Evolutionary conservation across 2,797 vertebrate genomes (phyloP).

Genomic region (Glyptemys insculpta): DNA sequence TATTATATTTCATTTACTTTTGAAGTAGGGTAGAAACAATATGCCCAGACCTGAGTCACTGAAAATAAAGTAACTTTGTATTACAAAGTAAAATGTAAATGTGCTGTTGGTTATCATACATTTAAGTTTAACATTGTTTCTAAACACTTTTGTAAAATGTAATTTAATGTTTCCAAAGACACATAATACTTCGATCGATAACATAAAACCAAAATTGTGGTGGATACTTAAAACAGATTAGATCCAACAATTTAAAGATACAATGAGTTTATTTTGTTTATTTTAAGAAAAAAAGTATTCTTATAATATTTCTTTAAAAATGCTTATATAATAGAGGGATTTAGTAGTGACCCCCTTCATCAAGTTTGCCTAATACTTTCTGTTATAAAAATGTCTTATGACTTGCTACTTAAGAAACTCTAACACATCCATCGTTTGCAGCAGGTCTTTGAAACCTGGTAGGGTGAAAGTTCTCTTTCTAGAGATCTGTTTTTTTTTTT

Average conservation of each 20-base stretch:
- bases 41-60: neutral
- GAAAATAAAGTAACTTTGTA: neutral
- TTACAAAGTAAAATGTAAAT: neutral
- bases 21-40: neutral
- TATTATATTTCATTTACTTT: neutral
- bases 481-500: neutral
- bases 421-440: neutral
- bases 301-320: neutral
- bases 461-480: neutral
- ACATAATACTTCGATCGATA: too few relatives aligned
- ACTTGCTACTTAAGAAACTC: neutral
- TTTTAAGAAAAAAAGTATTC: neutral
- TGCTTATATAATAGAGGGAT: rapidly evolving
- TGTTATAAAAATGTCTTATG: neutral
- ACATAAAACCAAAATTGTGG: neutral
- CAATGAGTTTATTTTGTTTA: neutral
- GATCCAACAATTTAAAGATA: neutral
- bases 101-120: neutral
- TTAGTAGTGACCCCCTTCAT: neutral
- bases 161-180: too few relatives aligned
- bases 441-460: neutral
- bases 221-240: neutral
- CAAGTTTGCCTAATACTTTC: neutral
- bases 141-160: neutral
- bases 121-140: neutral